These are phyloP conservation scores for Formica exsecta DNA, from an alignment of 1,140 invertebrate species.

Conservation along the genomic window DNA sequence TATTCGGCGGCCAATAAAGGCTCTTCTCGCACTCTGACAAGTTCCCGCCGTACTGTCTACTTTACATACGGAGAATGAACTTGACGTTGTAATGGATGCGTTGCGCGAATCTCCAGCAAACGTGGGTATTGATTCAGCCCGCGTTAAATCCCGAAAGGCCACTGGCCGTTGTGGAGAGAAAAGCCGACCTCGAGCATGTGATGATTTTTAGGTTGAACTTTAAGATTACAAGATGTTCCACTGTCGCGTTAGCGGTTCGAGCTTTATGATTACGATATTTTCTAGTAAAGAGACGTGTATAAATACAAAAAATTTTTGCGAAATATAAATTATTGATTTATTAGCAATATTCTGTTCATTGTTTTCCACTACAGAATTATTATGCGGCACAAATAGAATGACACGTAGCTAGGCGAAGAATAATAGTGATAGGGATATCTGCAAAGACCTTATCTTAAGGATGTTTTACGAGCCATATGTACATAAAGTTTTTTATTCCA, in stretches of 20 bases:
- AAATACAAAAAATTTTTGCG: neutral
- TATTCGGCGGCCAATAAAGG: constrained; percentile 46
- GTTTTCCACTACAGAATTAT: constrained; percentile 6
- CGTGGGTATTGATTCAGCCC: constrained; percentile 42
- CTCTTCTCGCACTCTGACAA: constrained; percentile 27
- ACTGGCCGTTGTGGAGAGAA: neutral
- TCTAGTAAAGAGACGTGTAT: neutral
- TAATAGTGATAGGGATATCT: constrained; percentile 21
- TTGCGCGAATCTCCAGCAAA: constrained; percentile 35
- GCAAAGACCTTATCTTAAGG: constrained; percentile 20
- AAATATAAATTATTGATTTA: constrained; percentile 1
- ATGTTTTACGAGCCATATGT: constrained; percentile 48
- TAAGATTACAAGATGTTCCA: neutral
- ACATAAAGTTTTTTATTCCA: constrained; percentile 55
- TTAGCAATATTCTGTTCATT: neutral
- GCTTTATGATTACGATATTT: neutral
- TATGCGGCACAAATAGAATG: no score
- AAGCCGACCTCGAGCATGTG: neutral
- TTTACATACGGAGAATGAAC: constrained; percentile 57
- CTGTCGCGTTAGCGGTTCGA: neutral
- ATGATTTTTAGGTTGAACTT: constrained; percentile 20
- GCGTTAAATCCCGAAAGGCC: constrained; percentile 27
- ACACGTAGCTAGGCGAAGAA: neutral
- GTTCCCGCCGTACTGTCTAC: constrained; percentile 42
- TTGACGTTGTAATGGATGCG: constrained; percentile 62